Conservation (phyloP, 2,888 invertebrate genomes). For the Hofmannophila pseudospretella region DNA sequence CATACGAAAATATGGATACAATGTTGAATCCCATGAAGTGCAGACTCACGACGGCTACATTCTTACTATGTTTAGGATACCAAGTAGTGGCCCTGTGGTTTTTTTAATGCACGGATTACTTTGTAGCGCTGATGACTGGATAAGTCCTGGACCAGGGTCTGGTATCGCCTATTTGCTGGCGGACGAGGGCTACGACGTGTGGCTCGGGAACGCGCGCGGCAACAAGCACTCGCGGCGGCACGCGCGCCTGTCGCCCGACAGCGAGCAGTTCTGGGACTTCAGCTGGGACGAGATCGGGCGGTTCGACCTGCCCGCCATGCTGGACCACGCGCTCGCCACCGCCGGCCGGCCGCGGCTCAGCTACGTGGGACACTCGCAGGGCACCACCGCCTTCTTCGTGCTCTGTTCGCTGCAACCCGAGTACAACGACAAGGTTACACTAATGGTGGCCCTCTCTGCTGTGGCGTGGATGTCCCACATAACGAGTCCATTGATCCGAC, state of each 20-base stretch:
- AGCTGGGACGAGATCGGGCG: slow-evolving; percentile 90
- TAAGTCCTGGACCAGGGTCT: slow-evolving; percentile 42
- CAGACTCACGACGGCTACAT: slow-evolving; percentile 48
- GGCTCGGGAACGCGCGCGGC: slow-evolving; percentile 89
- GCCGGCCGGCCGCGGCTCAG: slow-evolving; percentile 71
- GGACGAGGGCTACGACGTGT: slow-evolving; percentile 83
- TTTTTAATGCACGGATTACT: slow-evolving; percentile 58
- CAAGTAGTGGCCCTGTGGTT: slow-evolving; percentile 39
- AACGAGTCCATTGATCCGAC: slow-evolving; percentile 26
- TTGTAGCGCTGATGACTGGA: slow-evolving; percentile 51
- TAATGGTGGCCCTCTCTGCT: slow-evolving; percentile 77
- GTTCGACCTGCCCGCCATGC: slow-evolving; percentile 87
- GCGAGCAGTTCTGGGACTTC: slow-evolving; percentile 79
- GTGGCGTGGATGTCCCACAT: slow-evolving; percentile 71
- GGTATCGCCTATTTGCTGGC: slow-evolving; percentile 69
- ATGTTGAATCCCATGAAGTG: slow-evolving; percentile 36
- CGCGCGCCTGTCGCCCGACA: slow-evolving; percentile 35
- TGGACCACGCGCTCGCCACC: slow-evolving; percentile 80
- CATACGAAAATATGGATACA: slow-evolving; percentile 42
- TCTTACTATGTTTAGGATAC: slow-evolving; percentile 44
- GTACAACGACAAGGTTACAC: slow-evolving; percentile 73
- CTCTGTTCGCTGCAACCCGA: slow-evolving; percentile 72
- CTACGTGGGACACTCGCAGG: slow-evolving; percentile 86
- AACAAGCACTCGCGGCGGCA: slow-evolving; percentile 81
- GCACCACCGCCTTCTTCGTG: slow-evolving; percentile 78